Base-by-base conservation (phyloP, 2,888 invertebrate genomes). In the Ennomos fuscantarius region DNA sequence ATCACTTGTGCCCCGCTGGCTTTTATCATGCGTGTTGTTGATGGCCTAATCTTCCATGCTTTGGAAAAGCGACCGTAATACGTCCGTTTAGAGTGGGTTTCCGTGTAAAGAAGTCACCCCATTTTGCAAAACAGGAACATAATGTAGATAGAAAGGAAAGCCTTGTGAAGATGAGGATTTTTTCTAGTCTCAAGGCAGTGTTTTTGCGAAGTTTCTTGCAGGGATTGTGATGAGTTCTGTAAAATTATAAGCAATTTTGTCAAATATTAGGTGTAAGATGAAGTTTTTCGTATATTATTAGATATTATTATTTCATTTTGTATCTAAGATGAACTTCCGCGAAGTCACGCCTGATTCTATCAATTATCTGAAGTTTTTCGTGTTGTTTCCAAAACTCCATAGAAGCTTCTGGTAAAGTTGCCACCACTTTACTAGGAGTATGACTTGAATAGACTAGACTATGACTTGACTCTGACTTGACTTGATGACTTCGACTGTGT, bases 1-100 rank as follows among this genome's bases (percentile, higher is more conserved):
- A 89, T 89, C 89, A 87, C 87, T 83, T 76, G 79, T 78, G 74
- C 81, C 82, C 86, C 78, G 80, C 82, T 81, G 82, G 79, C 81
- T 82, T 82, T 82, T 84, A 86, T 87, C 85, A 86, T 84, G 82
- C 81, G 82, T 84, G 83, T 78, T 76, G 72, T 79, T 82, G 80
- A 83, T 83, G 74, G 79, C 68, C 74, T 66, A 58, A 63, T 52
- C 58, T 39, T 48, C 34, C 49, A 60, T 65, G 58, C 59, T 65
- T 55, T 36, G 60, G 11, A 78, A 68, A 73, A 72, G 63, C 68
- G 57, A 75, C 81, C 67, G 58, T 81, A 72, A 48, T 13, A 1
- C 48, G 37, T 31, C 33, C 1, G 8, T 3, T 56, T 63, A 69
- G 64, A 68, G 79, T 70, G 49, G 13, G 32, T 70, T 74, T 79